phyloP scores from a whole-genome alignment of 2,113 vertebrate genomes.

The Hirundichthys speculiger region DNA sequence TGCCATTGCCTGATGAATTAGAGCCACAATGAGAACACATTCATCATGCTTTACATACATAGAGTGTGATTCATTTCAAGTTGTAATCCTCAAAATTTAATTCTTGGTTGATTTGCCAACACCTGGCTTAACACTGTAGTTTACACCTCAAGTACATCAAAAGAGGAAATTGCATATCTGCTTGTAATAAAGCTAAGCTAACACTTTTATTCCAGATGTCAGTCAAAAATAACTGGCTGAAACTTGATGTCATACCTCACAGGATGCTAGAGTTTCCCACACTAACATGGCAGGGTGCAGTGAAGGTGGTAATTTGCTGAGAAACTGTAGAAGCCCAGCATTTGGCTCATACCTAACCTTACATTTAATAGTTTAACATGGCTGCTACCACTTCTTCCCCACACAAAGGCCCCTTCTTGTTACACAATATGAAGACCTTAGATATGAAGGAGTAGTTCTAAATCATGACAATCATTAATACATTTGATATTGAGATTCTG shows the following conservation, averaged over 20 bases:
- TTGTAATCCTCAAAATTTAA: conserved; percentile 13
- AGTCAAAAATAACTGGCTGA: neutral
- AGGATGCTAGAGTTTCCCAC: conserved; percentile 1
- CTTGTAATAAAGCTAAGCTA: no score
- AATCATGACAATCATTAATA: no score
- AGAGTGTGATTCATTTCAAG: neutral
- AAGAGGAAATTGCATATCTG: no score
- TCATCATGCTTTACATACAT: conserved; percentile 3
- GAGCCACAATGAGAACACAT: conserved; percentile 19
- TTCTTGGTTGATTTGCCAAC: neutral
- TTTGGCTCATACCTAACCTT: neutral
- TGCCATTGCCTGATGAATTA: conserved; percentile 28
- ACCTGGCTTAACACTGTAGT: neutral
- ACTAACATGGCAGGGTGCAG: neutral
- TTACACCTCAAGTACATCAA: no score
- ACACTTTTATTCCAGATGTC: no score
- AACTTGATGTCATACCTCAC: no score
- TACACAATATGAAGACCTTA: neutral
- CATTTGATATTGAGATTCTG: no score
- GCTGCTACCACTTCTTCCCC: no score
- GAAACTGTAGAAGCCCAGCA: conserved; percentile 1
- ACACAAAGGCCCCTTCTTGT: no score
- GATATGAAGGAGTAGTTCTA: no score
- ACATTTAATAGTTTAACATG: no score
- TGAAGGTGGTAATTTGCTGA: neutral